phyloP scores from a whole-genome alignment of 2,888 invertebrate genomes.

The Caenorhabditis sp. region DNA sequence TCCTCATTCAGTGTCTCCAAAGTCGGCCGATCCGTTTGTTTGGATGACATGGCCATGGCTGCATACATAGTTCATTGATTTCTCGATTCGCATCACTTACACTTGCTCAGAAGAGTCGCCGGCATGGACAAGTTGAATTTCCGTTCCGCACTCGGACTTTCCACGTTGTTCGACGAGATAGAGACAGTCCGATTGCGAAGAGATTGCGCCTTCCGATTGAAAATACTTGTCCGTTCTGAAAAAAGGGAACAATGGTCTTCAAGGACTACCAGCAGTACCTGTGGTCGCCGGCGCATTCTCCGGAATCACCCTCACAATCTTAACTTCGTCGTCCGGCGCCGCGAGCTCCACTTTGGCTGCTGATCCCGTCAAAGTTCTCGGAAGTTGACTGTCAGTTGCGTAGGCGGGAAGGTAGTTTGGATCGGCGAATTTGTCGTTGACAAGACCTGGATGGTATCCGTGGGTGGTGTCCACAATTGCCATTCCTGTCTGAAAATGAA shows the following conservation, averaged over 20 bases:
- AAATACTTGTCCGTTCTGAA: conserved; percentile 36
- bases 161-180: conserved; percentile 14
- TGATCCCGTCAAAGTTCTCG: conserved; percentile 44
- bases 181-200: conserved; percentile 24
- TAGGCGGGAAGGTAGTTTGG: conserved; percentile 52
- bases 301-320: conserved; percentile 40
- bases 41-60: conserved; percentile 25
- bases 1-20: conserved; percentile 47
- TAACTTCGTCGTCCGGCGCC: conserved; percentile 26
- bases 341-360: conserved; percentile 51
- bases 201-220: conserved; percentile 32
- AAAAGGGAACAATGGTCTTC: neutral
- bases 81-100: neutral
- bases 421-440: conserved; percentile 62
- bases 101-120: conserved; percentile 8
- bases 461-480: conserved; percentile 66
- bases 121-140: conserved; percentile 47
- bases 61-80: neutral
- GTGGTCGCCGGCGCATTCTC: conserved; percentile 29
- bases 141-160: conserved; percentile 39
- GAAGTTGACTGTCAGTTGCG: conserved; percentile 33
- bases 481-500: conserved; percentile 68
- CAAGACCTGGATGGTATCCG: conserved; percentile 50
- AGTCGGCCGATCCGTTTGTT: conserved; percentile 35
- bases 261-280: no score